Evolutionary conservation across 2,888 invertebrate species (phyloP), one percentile per base, ranked within the genome.

Genomic region (Incurvaria masculella): DNA sequence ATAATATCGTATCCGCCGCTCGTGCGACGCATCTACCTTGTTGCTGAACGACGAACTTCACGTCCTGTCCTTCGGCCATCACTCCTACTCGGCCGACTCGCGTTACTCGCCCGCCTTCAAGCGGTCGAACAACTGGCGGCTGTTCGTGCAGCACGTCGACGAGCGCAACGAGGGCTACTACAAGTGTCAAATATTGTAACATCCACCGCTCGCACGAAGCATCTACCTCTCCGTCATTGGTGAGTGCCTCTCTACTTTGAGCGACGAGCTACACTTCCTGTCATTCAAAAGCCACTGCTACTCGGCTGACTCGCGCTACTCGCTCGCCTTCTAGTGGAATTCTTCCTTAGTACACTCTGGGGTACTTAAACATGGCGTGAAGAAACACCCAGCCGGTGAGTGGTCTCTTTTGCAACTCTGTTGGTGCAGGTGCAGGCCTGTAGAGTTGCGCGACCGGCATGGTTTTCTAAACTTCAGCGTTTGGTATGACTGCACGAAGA

Each of bases 171-270:
- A 87, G 53, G 90, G 90, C n/a, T 82, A 81, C 57, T 89, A 89
- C 68, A 89, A 89, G 67, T 89, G 89, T 58, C 89, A 89, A 72
- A 86, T 89, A 54, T 88, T 87, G n/a, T 84, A 86, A 17, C 88
- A 89, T 66, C 89, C 89, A 8, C 88, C 89, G 10, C 68, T 87
- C 49, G 85, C 88, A 53, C 76, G 87, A 58, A 79, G 85, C 61
- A 85, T 88, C 44, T 81, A 84, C 64, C 81, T 89, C 51, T 78
- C 80, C 57, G 88, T 89, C 57, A 86, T 87, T 62, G 89, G 89
- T 89, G 62, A 83, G 85, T 76, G 23, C 10, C 10, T 27, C 8
- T 27, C 8, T n/a, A n/a, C n/a, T n/a, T n/a, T n/a, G n/a, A n/a
- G n/a, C n/a, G n/a, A n/a, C n/a, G 85, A 86, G 40, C 73, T 88